Percentiles rank a stretch among this genome's conserved stretches.
phyloP scores from a whole-genome alignment of 2,797 vertebrate species.

The Schizothorax lantsangensis region DNA sequence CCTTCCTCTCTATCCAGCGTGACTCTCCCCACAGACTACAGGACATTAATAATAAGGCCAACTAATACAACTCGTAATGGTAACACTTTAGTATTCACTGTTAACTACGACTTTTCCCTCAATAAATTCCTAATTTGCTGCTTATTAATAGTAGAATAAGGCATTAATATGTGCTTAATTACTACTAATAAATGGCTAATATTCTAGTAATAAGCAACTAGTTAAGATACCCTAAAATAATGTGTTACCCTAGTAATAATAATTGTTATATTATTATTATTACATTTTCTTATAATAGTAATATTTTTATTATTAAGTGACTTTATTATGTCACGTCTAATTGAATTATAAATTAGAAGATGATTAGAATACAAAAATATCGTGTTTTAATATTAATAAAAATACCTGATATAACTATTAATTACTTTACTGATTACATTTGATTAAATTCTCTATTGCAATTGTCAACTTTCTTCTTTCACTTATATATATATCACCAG shows the following conservation, averaged over 20 bases:
- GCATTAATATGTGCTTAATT: too few relatives aligned
- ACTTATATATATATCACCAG: neutral
- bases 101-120: too few relatives aligned
- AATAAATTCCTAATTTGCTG: too few relatives aligned
- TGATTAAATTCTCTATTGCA: neutral
- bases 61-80: neutral
- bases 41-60: neutral
- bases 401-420: neutral
- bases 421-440: neutral
- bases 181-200: too few relatives aligned
- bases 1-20: conserved; percentile 39
- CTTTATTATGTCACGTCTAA: neutral
- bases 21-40: conserved; percentile 2
- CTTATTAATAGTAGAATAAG: too few relatives aligned
- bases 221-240: too few relatives aligned
- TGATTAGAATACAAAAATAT: neutral
- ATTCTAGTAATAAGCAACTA: too few relatives aligned
- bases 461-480: neutral
- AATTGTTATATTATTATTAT: neutral
- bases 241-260: too few relatives aligned
- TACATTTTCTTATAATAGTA: neutral
- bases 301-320: neutral
- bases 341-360: neutral
- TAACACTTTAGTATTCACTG: too few relatives aligned
- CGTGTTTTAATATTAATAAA: neutral